These are phyloP conservation scores for Acromyrmex echinatior DNA, from an alignment of 1,140 invertebrate species.

Conservation along the genomic window DNA sequence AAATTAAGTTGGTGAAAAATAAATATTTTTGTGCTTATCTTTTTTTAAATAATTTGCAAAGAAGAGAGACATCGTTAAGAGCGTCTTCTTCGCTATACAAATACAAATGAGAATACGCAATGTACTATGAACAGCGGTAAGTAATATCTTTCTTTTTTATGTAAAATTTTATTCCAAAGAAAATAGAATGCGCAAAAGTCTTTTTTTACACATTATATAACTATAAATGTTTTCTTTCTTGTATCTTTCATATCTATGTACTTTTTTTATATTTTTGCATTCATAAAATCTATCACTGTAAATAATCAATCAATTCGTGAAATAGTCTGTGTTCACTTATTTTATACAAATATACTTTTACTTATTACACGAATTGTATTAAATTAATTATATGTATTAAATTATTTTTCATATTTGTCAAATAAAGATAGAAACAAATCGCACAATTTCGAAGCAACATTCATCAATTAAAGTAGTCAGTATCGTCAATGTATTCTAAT, in stretches of 20 bases:
- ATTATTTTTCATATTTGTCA: not conserved
- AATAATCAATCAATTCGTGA: not conserved
- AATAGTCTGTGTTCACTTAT: not conserved
- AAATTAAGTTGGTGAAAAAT: not conserved
- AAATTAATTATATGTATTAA: not conserved
- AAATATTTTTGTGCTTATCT: not conserved
- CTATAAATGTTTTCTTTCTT: not conserved
- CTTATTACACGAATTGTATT: not conserved
- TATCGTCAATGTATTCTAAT: not conserved
- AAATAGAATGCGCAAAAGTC: not conserved
- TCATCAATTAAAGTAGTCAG: not conserved
- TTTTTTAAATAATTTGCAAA: slow-evolving; percentile 6
- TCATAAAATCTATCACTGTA: not conserved
- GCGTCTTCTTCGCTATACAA: not conserved
- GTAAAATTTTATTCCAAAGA: not conserved
- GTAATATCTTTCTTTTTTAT: not conserved
- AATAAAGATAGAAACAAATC: not conserved
- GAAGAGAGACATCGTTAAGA: not conserved
- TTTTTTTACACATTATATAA: not conserved
- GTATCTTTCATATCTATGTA: not conserved
- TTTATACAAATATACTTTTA: not conserved
- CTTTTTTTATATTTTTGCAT: not conserved
- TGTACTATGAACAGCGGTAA: not conserved
- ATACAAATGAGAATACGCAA: not conserved
- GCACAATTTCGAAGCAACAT: not conserved